Conservation (phyloP, 2,797 vertebrate species). For the Phalanger gymnotis region DNA sequence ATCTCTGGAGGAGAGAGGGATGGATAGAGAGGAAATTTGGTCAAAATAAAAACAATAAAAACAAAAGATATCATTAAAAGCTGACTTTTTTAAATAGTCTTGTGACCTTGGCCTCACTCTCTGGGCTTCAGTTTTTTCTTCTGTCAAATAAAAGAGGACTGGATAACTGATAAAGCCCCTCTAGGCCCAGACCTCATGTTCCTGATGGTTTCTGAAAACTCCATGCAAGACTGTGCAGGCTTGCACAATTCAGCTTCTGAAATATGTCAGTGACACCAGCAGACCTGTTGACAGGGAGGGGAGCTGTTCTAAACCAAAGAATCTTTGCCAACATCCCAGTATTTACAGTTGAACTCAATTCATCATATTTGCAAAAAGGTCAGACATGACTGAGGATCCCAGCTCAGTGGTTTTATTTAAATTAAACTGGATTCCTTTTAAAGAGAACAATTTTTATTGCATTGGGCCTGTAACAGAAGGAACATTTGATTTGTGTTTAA, state of each 20-base stretch:
- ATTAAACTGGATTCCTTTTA: slow-evolving; percentile 25
- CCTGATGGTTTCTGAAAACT: slow-evolving; percentile 55
- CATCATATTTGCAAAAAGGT: slow-evolving; percentile 46
- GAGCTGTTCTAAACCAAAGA: not conserved
- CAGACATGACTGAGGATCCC: slow-evolving; percentile 17
- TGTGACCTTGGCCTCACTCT: not conserved
- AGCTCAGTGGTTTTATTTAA: slow-evolving; percentile 44
- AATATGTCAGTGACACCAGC: slow-evolving; percentile 18
- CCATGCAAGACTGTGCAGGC: not conserved
- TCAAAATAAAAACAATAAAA: not conserved
- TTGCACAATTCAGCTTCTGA: not conserved
- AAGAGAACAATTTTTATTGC: slow-evolving; percentile 20
- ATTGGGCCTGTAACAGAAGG: slow-evolving; percentile 31
- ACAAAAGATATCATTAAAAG: not conserved
- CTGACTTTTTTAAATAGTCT: not conserved
- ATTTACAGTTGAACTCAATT: slow-evolving; percentile 23
- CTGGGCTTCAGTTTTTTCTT: not conserved
- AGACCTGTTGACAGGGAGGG: not conserved
- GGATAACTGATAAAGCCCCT: not conserved
- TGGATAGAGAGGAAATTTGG: not conserved
- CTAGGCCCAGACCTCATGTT: not conserved
- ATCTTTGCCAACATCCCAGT: not conserved
- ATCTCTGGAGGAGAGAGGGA: not conserved
- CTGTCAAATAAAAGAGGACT: not conserved
- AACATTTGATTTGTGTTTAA: slow-evolving; percentile 22